Conservation (phyloP, 1,140 invertebrate genomes). For the Brachionus asplanchnoidis region DNA sequence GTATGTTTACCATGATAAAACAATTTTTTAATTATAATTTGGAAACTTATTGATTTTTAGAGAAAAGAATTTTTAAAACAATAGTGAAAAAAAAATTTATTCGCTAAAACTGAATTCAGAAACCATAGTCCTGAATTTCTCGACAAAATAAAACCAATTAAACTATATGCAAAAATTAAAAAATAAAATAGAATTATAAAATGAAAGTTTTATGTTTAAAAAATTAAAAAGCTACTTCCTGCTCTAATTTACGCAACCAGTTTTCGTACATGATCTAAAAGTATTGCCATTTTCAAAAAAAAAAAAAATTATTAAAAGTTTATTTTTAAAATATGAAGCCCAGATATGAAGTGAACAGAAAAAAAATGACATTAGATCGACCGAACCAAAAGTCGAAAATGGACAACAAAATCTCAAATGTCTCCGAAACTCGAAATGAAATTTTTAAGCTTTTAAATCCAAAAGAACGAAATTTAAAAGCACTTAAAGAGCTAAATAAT, state of each 20-base stretch:
- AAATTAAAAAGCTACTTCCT: background rate
- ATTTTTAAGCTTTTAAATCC: background rate
- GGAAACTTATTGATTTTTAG: background rate
- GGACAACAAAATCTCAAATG: background rate
- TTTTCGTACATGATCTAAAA: background rate
- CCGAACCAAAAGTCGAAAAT: background rate
- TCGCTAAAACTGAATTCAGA: background rate
- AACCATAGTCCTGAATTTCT: background rate
- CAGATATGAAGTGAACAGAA: background rate
- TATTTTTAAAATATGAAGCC: background rate
- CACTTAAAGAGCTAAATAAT: background rate
- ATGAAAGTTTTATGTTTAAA: background rate
- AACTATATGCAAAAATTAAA: background rate
- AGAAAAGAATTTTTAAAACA: background rate
- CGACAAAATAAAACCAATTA: background rate
- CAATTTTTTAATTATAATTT: background rate
- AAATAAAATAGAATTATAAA: background rate
- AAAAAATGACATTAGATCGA: background rate
- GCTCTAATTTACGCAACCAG: background rate
- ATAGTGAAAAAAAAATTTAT: background rate
- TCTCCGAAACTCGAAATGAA: background rate
- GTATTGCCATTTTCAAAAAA: background rate
- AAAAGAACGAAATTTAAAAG: background rate
- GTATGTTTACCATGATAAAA: background rate
- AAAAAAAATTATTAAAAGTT: background rate